Evolutionary conservation across 2,113 vertebrate genomes (phyloP), one percentile per base, ranked within the genome.

Genomic region (Phycodurus eques): DNA sequence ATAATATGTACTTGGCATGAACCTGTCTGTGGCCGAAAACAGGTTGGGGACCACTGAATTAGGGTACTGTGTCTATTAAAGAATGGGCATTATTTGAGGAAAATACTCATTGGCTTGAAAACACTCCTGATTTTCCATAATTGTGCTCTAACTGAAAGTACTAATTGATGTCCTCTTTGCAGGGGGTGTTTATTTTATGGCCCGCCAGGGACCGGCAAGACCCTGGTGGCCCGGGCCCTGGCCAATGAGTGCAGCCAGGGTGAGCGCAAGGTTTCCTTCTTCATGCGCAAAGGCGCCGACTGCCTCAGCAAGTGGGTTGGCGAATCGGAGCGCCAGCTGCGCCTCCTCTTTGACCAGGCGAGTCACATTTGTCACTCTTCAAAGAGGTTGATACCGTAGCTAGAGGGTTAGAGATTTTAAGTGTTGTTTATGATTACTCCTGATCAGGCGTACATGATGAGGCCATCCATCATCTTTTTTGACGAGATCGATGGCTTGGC

Each of bases 261-360:
- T 76, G 96, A 99, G 83, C 95, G 92, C 87, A 99, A 98, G 70
- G 96, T 99, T 84, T 96, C 98, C 68, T 99, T 99, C 90, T 99
- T 99, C 85, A 99, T 99, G 98, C 94, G 98, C 86, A 99, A 99
- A 93, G 98, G 98, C 90, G 98, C 98, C 2, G 98, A 99, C 91
- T 99, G 98, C 91, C 94, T 99, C 87, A 99, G 98, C 94, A 99
- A 99, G 85, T 99, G 98, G 98, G 98, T 99, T 60, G 98, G 98
- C 44, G 98, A 99, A 91, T 99, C 98, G 17, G 98, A 99, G 91
- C 92, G 98, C 60, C 98, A 99, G 86, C 95, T 99, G 79, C 94
- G 98, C 82, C 95, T 99, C 74, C 96, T 99, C 80, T 99, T 99
- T 89, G 98, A 99, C 88, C 98, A 99, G 95, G 98, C 98, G 87